Conservation (phyloP, 2,888 invertebrate genomes). For the Cantharis lateralis region DNA sequence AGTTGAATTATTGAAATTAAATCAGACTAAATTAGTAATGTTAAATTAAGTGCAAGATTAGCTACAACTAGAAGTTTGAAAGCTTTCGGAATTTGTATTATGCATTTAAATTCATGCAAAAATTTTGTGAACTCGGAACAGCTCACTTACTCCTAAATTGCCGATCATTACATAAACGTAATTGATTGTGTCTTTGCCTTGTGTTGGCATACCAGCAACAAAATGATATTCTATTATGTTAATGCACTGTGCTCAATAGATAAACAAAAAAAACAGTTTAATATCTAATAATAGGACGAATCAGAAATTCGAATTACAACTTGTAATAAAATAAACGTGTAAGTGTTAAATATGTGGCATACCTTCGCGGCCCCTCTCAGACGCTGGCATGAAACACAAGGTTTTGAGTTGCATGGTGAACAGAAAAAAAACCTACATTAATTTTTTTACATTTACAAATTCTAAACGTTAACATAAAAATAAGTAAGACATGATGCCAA, state of each 20-base stretch:
- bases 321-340: slow-evolving; percentile 38
- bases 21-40: neutral
- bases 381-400: slow-evolving; percentile 65
- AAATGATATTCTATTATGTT: slow-evolving; percentile 38
- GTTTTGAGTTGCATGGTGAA: slow-evolving; percentile 50
- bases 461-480: neutral
- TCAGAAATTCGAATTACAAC: slow-evolving; percentile 8
- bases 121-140: neutral
- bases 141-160: neutral
- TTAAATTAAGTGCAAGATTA: neutral
- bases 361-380: slow-evolving; percentile 66
- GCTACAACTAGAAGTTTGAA: neutral
- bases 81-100: neutral
- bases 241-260: slow-evolving; percentile 32
- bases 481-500: slow-evolving; percentile 8
- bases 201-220: slow-evolving; percentile 56
- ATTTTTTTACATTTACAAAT: slow-evolving; percentile 13
- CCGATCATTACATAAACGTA: neutral
- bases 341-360: slow-evolving; percentile 51
- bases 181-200: slow-evolving; percentile 44
- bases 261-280: slow-evolving; percentile 22
- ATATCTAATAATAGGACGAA: slow-evolving; percentile 15
- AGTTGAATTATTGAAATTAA: neutral
- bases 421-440: slow-evolving; percentile 28
- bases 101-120: neutral